A percentile compares a stretch with the other conserved stretches of the same genome.
Conservation (phyloP, 2,888 invertebrate species). For the Psylliodes chrysocephalus region DNA sequence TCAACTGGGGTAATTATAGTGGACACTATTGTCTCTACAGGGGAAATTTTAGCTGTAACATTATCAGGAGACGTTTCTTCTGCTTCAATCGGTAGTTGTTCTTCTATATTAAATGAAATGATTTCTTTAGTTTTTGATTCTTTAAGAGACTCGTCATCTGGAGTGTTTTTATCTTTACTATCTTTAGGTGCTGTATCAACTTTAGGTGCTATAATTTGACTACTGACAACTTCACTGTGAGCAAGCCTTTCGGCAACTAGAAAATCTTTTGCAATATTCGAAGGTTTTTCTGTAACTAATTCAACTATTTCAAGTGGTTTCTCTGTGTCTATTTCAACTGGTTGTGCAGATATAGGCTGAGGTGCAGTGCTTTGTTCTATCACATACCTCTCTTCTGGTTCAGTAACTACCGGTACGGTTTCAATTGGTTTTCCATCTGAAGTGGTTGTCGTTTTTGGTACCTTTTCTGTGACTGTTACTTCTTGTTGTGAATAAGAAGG, state of each 20-base stretch:
- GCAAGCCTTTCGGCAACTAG: conserved; percentile 53
- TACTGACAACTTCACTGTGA: conserved; percentile 51
- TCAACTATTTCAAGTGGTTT: conserved; percentile 36
- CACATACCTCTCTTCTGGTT: conserved; percentile 62
- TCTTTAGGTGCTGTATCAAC: conserved; percentile 49
- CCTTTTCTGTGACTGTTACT: conserved; percentile 50
- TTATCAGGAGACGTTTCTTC: conserved; percentile 1
- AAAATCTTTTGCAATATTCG: conserved; percentile 46
- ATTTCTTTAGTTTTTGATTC: conserved; percentile 35
- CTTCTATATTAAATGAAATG: conserved; percentile 45
- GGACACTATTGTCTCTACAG: neutral
- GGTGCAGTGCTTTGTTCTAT: conserved; percentile 56
- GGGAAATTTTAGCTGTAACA: neutral
- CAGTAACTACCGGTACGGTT: conserved; percentile 44
- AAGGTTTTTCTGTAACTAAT: conserved; percentile 30
- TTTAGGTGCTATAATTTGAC: conserved; percentile 57
- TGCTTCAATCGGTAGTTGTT: conserved; percentile 38
- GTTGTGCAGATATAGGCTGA: conserved; percentile 53
- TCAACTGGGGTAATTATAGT: neutral
- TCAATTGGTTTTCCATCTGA: neutral
- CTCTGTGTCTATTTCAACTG: too few relatives aligned
- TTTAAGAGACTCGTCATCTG: conserved; percentile 50
- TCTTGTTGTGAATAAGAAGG: conserved; percentile 38
- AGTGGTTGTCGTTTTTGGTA: conserved; percentile 49
- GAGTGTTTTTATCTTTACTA: conserved; percentile 49